A percentile compares a stretch with the other conserved stretches of the same genome.
Evolutionary conservation across 2,888 invertebrate species (phyloP).

Genomic region (Ormyrus rosae): DNA sequence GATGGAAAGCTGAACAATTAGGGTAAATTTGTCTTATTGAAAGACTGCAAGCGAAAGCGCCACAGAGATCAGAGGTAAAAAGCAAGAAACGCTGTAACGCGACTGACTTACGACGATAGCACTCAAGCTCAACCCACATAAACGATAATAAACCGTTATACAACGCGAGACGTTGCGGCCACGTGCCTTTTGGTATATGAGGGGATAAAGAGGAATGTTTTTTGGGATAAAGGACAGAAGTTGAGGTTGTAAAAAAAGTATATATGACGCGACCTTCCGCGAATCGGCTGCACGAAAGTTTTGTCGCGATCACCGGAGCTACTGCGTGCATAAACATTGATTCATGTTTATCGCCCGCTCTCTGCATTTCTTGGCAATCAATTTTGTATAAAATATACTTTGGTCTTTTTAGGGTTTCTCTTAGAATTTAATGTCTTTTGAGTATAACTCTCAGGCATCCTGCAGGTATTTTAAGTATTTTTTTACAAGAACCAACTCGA

Average conservation of each 20-base stretch:
- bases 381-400: constrained; percentile 7
- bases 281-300: constrained; percentile 25
- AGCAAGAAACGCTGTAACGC: constrained; percentile 26
- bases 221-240: constrained; percentile 34
- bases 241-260: constrained; percentile 5
- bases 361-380: constrained; percentile 36
- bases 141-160: constrained; percentile 52
- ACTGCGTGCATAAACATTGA: constrained; percentile 27
- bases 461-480: no score
- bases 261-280: constrained; percentile 16
- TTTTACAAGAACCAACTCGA: no score
- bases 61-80: no score
- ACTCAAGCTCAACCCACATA: constrained; percentile 60
- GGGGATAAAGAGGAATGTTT: constrained; percentile 9
- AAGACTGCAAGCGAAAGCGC: background rate
- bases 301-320: constrained; percentile 21
- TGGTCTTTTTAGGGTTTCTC: background rate
- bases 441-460: no score
- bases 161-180: constrained; percentile 31
- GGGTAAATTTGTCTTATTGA: constrained; percentile 51
- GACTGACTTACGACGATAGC: constrained; percentile 61
- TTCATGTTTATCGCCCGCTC: constrained; percentile 42
- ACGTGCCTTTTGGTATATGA: constrained; percentile 11
- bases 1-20: background rate
- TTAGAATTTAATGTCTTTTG: no score